Conservation (phyloP, 2,113 vertebrate species). For the Ivindomyrus marchei region DNA sequence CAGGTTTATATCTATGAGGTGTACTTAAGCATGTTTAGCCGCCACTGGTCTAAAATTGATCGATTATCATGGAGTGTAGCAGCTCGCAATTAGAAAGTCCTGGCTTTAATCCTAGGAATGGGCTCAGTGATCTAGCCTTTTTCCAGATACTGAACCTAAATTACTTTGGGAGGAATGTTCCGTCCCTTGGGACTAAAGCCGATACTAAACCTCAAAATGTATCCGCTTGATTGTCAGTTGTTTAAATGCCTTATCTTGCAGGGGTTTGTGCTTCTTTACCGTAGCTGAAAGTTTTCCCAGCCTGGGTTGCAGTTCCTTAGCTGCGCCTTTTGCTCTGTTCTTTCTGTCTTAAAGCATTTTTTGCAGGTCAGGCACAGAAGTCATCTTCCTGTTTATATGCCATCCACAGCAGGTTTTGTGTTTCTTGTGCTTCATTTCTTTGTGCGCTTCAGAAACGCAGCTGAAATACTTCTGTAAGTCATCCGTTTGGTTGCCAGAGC, state of each 20-base stretch:
- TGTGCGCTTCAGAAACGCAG: neutral
- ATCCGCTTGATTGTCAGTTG: neutral
- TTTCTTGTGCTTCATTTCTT: neutral
- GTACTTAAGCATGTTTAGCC: neutral
- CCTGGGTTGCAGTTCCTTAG: neutral
- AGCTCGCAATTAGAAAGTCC: neutral
- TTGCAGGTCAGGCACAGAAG: neutral
- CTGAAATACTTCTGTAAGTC: neutral
- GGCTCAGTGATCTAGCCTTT: neutral
- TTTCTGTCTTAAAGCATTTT: neutral
- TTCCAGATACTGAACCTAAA: neutral
- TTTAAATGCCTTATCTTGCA: neutral
- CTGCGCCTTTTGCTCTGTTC: neutral
- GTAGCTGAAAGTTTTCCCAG: neutral
- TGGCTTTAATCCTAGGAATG: neutral
- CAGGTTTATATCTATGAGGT: neutral
- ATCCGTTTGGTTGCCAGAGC: neutral
- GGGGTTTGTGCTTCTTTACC: neutral
- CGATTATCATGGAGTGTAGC: neutral
- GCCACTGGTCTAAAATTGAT: neutral
- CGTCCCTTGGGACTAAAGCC: neutral
- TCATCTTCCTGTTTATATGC: neutral
- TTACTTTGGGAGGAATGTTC: neutral
- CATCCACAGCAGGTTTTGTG: neutral
- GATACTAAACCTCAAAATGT: neutral